phyloP scores from a whole-genome alignment of 2,888 invertebrate genomes.

The Linyphia triangularis region DNA sequence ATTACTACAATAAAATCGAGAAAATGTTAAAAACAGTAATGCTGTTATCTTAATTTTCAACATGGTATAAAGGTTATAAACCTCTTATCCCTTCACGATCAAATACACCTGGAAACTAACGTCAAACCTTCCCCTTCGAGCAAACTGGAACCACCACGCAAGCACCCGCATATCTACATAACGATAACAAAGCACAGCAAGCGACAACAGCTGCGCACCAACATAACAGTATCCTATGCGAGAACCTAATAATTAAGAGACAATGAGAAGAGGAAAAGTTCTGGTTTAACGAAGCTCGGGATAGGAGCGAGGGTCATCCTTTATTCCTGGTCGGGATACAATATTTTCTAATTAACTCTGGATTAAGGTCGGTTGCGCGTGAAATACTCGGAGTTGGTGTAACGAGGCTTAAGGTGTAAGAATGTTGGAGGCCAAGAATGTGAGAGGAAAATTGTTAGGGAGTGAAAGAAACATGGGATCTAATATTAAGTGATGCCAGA shows the following conservation, averaged over 20 bases:
- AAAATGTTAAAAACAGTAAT: too few species aligned
- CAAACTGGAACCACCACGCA: background rate
- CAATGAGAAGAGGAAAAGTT: background rate
- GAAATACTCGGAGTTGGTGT: background rate
- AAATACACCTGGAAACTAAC: background rate
- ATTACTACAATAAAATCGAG: too few species aligned
- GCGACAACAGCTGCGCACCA: background rate
- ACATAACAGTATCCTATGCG: background rate
- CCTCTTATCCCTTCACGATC: too few species aligned
- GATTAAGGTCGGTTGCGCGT: background rate
- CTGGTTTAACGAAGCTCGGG: background rate
- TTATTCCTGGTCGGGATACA: background rate
- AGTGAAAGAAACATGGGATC: too few species aligned
- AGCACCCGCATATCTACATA: background rate
- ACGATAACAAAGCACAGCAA: background rate
- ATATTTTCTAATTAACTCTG: conserved; percentile 18
- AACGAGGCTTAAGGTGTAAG: background rate
- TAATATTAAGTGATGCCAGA: too few species aligned
- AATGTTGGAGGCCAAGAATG: too few species aligned
- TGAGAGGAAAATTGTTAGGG: background rate
- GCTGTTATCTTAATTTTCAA: too few species aligned
- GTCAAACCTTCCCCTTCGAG: background rate
- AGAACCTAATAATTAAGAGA: background rate
- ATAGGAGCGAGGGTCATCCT: background rate
- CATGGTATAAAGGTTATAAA: too few species aligned